A percentile compares a stretch with the other conserved stretches of the same genome.
Conservation (phyloP, 2,113 vertebrate genomes). For the Ammodytes dubius region DNA sequence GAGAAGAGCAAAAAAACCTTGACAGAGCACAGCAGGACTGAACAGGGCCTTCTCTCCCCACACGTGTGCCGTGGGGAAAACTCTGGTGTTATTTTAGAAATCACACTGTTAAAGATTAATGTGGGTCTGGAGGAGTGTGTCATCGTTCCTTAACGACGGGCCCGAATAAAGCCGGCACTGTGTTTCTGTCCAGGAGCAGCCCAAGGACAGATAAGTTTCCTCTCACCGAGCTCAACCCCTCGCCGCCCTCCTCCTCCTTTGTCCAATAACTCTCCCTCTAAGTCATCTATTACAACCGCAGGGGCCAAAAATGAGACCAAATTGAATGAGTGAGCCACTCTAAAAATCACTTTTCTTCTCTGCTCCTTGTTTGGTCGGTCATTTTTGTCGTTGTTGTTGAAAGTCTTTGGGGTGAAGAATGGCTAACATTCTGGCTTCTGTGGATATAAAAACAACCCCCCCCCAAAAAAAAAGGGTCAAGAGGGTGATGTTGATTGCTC, state of each 20-base stretch:
- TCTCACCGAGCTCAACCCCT: slow-evolving; percentile 65
- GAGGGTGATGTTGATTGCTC: slow-evolving; percentile 75
- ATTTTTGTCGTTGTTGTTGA: slow-evolving; percentile 32
- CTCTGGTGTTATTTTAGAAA: slow-evolving; percentile 86
- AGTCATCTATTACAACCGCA: slow-evolving; percentile 62
- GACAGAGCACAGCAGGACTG: slow-evolving; percentile 54
- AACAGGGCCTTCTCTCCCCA: slow-evolving; percentile 61
- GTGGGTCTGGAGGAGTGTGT: slow-evolving; percentile 84
- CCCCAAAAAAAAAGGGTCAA: slow-evolving; percentile 48
- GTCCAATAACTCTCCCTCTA: slow-evolving; percentile 70
- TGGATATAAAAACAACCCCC: slow-evolving; percentile 66
- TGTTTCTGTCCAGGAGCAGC: slow-evolving; percentile 77
- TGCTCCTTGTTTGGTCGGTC: slow-evolving; percentile 26
- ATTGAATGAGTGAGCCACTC: slow-evolving; percentile 41
- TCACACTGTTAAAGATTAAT: slow-evolving; percentile 85
- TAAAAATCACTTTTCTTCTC: slow-evolving; percentile 48
- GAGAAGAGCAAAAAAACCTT: slow-evolving; percentile 24
- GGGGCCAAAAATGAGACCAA: slow-evolving; percentile 39
- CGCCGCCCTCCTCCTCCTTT: slow-evolving; percentile 64
- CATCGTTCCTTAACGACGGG: slow-evolving; percentile 84
- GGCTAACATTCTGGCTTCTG: slow-evolving; percentile 33
- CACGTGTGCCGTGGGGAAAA: slow-evolving; percentile 70
- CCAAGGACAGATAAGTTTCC: slow-evolving; percentile 83
- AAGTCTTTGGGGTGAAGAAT: slow-evolving; percentile 37
- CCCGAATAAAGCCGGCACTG: slow-evolving; percentile 83